A percentile compares a stretch with the other conserved stretches of the same genome.
Evolutionary conservation across 2,888 invertebrate species (phyloP).

Genomic region (Spatulosminthurus flaviceps): DNA sequence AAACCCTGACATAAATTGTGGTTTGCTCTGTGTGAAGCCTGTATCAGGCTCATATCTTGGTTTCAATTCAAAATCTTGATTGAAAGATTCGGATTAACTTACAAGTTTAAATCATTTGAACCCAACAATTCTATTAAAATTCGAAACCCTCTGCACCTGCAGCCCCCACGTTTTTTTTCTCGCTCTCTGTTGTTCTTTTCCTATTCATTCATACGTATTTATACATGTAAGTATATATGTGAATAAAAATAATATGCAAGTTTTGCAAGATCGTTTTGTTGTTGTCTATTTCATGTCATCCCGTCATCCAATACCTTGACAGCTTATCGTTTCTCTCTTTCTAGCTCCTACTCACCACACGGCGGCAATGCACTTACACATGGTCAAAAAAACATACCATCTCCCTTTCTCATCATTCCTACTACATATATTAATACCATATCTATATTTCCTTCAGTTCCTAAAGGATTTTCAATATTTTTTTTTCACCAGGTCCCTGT

Average conservation of each 20-base stretch:
- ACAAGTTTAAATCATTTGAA: background rate
- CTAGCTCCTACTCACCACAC: slow-evolving; percentile 13
- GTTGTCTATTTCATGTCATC: slow-evolving; percentile 22
- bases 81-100: slow-evolving; percentile 21
- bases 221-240: background rate
- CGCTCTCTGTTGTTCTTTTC: no score
- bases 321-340: slow-evolving; percentile 11
- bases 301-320: slow-evolving; percentile 34
- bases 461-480: background rate
- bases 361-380: background rate
- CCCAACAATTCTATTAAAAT: background rate
- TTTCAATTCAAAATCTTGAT: slow-evolving; percentile 30
- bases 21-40: slow-evolving; percentile 26
- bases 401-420: background rate
- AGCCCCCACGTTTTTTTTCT: background rate
- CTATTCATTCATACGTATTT: no score
- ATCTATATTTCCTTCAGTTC: background rate
- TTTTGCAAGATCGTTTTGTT: slow-evolving; percentile 20
- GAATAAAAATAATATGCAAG: no score
- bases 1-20: slow-evolving; percentile 39
- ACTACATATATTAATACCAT: background rate
- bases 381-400: background rate
- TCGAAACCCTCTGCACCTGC: background rate
- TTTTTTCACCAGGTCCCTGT: background rate
- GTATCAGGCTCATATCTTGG: background rate